phyloP scores from a whole-genome alignment of 2,113 vertebrate genomes.

The Rhynchopsitta pachyrhyncha region DNA sequence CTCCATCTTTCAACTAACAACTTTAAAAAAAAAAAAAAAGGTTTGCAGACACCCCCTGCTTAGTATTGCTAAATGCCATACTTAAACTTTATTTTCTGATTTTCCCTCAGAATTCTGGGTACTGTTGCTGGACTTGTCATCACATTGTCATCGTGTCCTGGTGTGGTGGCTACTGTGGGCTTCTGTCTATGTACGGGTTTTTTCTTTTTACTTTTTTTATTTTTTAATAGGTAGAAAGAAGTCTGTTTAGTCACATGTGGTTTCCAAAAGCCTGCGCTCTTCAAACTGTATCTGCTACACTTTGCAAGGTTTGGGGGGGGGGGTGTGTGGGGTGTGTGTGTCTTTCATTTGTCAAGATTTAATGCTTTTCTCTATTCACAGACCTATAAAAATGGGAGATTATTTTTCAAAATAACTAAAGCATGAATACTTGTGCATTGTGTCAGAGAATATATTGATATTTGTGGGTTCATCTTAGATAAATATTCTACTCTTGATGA shows the following conservation, averaged over 20 bases:
- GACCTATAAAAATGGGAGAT: neutral
- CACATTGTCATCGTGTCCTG: constrained; percentile 75
- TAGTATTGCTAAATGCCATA: constrained; percentile 52
- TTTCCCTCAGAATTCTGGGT: constrained; percentile 71
- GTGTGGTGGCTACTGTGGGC: constrained; percentile 66
- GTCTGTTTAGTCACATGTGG: neutral
- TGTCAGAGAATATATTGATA: constrained; percentile 5
- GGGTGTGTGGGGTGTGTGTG: neutral
- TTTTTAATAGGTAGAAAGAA: constrained; percentile 58
- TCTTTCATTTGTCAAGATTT: neutral
- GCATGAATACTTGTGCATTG: neutral
- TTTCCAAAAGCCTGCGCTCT: neutral
- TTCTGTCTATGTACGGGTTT: neutral
- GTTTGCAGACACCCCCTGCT: constrained; percentile 54
- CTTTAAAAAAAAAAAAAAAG: neutral
- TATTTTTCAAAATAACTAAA: constrained; percentile 27
- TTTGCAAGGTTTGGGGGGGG: neutral
- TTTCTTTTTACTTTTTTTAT: neutral
- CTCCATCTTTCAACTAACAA: constrained; percentile 47
- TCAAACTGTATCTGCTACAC: neutral
- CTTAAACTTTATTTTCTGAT: constrained; percentile 70
- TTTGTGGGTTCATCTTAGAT: neutral
- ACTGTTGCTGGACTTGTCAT: constrained; percentile 75
- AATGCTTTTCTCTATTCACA: constrained; percentile 21
- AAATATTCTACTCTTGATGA: constrained; percentile 9